Base-by-base conservation (phyloP, 2,113 vertebrate species). In the Ictalurus furcatus region DNA sequence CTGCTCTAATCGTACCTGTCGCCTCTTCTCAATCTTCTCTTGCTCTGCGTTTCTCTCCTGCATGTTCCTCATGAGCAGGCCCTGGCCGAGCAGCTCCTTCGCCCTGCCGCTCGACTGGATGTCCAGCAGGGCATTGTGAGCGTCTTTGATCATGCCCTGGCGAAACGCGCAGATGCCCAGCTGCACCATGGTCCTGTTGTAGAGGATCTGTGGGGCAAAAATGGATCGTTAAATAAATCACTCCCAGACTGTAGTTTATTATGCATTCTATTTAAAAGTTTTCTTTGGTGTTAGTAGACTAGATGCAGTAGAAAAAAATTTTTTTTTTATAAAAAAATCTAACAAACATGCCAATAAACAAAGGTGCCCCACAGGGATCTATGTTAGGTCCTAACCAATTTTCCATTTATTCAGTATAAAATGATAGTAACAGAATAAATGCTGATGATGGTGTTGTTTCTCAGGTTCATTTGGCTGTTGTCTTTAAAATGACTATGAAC, bases 141-240 rank as follows among this genome's bases (percentile, higher is more conserved):
- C 97, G 0, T 98, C 97, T 91, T 98, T 98, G 89, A 97, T 98
- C 96, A 98, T 97, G 85, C 97, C 97, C 92, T 97, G 97, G 12
- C 97, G 96, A 89, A 98, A 98, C 1, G 97, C 97, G n/a, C 97
- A 98, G 92, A 98, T 98, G 78, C 97, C 97, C 81, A 98, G 94
- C 89, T 98, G 97, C 83, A 98, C 97, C 97, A 98, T 98, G 65
- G 97, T 98, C 88, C 97, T 96, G 93, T 98, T 98, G 92, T 98
- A 98, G 25, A 98, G 95, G 92, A 98, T 98, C 97, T 98, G 85
- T 30, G 2, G 37, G 6, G 59, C 28, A 28, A 25, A 56, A n/a
- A 87, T 7, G 54, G 17, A 76, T 7, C 19, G 0, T 14, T 59
- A 59, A 59, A 73, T 11, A 17, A 23, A 19, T 37, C 14, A 59